Base-by-base conservation (phyloP, 2,888 invertebrate genomes). In the Volucella inflata region DNA sequence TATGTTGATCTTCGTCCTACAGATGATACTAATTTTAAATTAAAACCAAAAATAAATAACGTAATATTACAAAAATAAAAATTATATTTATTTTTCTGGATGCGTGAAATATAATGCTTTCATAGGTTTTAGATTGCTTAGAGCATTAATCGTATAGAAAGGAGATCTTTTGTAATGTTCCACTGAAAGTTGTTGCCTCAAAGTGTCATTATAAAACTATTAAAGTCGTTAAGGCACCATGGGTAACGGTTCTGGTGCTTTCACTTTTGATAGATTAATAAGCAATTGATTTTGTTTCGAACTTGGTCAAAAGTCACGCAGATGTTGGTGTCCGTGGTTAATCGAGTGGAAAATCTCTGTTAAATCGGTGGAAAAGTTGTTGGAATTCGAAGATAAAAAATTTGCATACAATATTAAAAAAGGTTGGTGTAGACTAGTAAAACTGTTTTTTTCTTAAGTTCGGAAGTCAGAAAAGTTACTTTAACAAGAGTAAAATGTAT, bases 151-250 rank as follows among this genome's bases (percentile, higher is more conserved):
- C 8, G n/a, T 4, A 44, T 44, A 44, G 57, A 30, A 48, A 59
- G 48, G 57, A 38, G 57, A 55, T 48, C 57, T 8, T 48, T 59
- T 50, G 30, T 21, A 38, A 14, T 48, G 48, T 17, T 70, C 8
- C 16, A 59, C 50, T 8, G 42, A 60, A 42, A 60, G 71, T 40
- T 48, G 21, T 48, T 40, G 14, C 50, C 40, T n/a, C 42, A 36
- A 51, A 72, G 36, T 53, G 62, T 40, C 62, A 62, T 62, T 72
- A 62, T 38, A 72, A 46, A 72, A 60, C 72, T 62, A 72, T 72
- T 72, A 44, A 62, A 53, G 72, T 72, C 62, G 72, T 72, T 51
- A 51, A 36, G 42, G 36, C 11, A 16, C 50, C 72, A 72, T 72
- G 30, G 53, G 72, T 36, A 44, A 51, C 60, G 14, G 36, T 38